Evolutionary conservation across 2,113 vertebrate genomes (phyloP).

Genomic region (Scophthalmus maximus): DNA sequence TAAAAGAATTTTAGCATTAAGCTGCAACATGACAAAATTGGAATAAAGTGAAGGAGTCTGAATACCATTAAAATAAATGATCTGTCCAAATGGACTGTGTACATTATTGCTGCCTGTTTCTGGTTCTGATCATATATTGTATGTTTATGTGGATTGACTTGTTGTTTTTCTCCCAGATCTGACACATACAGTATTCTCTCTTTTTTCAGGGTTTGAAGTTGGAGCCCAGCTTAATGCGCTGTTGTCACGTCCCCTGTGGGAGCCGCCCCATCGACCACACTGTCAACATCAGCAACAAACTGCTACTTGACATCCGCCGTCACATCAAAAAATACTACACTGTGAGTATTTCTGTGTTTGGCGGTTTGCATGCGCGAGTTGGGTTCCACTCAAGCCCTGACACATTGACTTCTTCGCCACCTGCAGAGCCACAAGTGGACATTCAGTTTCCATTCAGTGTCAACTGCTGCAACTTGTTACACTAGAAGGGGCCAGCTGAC

Average conservation of each 20-base stretch:
- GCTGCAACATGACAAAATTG: too few species aligned
- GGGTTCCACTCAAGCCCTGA: background rate
- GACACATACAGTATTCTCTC: slow-evolving; percentile 7
- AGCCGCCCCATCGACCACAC: slow-evolving; percentile 79
- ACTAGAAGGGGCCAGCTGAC: slow-evolving; percentile 9
- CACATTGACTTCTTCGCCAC: slow-evolving; percentile 11
- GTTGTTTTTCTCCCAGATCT: slow-evolving; percentile 3
- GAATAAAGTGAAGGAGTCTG: too few species aligned
- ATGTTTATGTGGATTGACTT: background rate
- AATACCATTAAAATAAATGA: too few species aligned
- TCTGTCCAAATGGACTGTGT: too few species aligned
- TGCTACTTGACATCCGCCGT: slow-evolving; percentile 90
- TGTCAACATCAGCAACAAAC: slow-evolving; percentile 89
- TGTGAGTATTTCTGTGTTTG: slow-evolving; percentile 84
- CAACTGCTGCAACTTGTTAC: slow-evolving; percentile 24
- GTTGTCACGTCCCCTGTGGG: slow-evolving; percentile 88
- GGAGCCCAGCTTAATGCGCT: slow-evolving; percentile 89
- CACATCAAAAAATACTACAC: slow-evolving; percentile 90
- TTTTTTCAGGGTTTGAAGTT: slow-evolving; percentile 82
- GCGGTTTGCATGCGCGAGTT: background rate
- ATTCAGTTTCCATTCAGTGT: slow-evolving; percentile 46
- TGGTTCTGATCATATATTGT: background rate
- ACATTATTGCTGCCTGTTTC: too few species aligned
- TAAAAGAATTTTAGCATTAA: too few species aligned
- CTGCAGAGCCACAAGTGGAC: slow-evolving; percentile 58